Base-by-base conservation (phyloP, 2,797 vertebrate genomes). In the Pangasius mekongensis region DNA sequence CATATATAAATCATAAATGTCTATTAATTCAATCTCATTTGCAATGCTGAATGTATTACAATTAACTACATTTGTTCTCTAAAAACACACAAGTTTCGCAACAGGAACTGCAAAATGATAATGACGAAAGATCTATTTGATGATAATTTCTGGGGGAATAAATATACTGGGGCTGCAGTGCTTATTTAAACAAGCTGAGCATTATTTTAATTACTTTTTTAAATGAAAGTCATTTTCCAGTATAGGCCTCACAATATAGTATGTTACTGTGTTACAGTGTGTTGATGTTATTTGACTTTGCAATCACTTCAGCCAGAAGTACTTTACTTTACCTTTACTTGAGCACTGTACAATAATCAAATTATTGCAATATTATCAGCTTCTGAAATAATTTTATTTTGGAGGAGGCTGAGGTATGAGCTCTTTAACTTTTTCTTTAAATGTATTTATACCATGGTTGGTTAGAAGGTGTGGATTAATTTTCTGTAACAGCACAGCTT, bases 21-120 rank as follows among this genome's bases (percentile, higher is more conserved):
- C n/a, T n/a, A 14, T 30, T 43, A 78, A 47, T 67, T 66, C 43
- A 52, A 20, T 22, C n/a, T 52, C 74, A 80, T 64, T 66, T 54
- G 73, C 11, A 33, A 52, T 54, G 18, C 18, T 67, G 74, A 49
- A 86, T 80, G 36, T 62, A 66, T 66, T 86, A 33, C 47, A 76
- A 60, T 86, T 66, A 64, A 52, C 80, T 80, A 30, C 60, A 58
- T 80, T 80, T 76, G 22, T 54, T 80, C 47, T 56, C 8, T 49
- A 30, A 49, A 76, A 33, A 33, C 84, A 16, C 83, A 20, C 83
- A 14, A 33, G 56, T 64, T 77, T 64, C 9, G n/a, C n/a, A 49
- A 77, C 24, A 33, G 39, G 13, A 54, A 6, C 8, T 69, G 36
- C 52, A 56, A 81, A 60, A 24, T 36, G 9, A 9, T 36, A 60